Evolutionary conservation across 35 echinoderm and acorn worm genomes (phyloP).

Genomic region (Heliocidaris erythrogramma): DNA sequence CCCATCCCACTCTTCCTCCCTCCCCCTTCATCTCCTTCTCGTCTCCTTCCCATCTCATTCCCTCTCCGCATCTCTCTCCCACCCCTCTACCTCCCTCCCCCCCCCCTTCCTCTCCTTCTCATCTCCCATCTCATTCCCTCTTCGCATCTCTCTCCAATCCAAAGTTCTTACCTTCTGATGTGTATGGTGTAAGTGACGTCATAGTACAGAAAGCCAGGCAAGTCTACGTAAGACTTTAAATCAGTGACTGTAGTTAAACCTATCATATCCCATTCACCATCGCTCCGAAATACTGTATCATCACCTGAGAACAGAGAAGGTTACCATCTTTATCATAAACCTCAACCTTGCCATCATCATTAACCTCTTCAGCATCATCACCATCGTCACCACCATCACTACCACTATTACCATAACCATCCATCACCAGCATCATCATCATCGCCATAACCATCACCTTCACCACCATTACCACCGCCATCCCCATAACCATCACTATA

Average conservation of each 20-base stretch:
- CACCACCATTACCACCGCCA: background rate
- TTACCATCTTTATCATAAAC: background rate
- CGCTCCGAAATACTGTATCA: constrained; percentile 76
- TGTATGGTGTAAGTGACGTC: constrained; percentile 74
- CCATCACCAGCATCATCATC: background rate
- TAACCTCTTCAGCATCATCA: background rate
- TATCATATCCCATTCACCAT: constrained; percentile 95
- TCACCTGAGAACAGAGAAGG: constrained; percentile 51
- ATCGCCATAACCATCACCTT: background rate
- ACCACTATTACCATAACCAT: background rate
- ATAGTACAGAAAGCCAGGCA: constrained; percentile 70
- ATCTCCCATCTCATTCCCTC: background rate
- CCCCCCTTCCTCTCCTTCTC: background rate
- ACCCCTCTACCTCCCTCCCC: background rate
- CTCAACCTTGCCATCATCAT: background rate
- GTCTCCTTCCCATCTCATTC: background rate
- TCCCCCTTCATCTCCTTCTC: background rate
- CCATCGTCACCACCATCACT: background rate
- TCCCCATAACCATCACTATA: too few relatives aligned
- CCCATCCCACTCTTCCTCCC: background rate
- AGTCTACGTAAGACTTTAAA: constrained; percentile 71
- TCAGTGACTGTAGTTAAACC: constrained; percentile 32
- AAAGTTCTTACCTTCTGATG: background rate
- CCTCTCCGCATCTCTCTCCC: background rate
- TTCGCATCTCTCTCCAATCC: background rate